These are phyloP conservation scores for Coracias cyanogaster DNA, from an alignment of 2,797 vertebrate genomes.

Conservation along the genomic window DNA sequence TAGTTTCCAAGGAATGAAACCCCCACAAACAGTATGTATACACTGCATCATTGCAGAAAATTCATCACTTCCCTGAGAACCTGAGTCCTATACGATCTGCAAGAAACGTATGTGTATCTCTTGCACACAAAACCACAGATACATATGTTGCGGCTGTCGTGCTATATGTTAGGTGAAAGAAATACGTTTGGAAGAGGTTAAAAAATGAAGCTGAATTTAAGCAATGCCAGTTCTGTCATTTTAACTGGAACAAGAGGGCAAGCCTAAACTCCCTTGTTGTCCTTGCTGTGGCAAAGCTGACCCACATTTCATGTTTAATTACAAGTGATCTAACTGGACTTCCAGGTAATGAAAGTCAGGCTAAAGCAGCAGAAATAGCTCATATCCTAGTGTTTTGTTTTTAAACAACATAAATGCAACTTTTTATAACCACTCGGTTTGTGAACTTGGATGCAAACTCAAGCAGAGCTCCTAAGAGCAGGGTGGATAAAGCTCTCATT, in stretches of 20 bases:
- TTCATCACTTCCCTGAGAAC: not conserved
- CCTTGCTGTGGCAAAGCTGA: not conserved
- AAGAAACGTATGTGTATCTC: not conserved
- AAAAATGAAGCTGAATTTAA: not conserved
- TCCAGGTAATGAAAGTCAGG: not conserved
- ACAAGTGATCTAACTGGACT: not conserved
- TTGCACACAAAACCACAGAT: not conserved
- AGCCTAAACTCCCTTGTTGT: not conserved
- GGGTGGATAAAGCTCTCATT: not conserved
- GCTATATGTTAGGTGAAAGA: not conserved
- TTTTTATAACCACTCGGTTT: not conserved
- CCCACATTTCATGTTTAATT: constrained; percentile 8
- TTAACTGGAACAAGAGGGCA: not conserved
- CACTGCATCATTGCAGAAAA: not conserved
- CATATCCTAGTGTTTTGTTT: not conserved
- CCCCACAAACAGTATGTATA: not conserved
- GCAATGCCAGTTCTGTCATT: not conserved
- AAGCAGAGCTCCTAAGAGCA: not conserved
- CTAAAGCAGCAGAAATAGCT: not conserved
- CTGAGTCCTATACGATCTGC: not conserved
- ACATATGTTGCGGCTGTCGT: not conserved
- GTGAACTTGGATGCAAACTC: not conserved
- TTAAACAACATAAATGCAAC: not conserved
- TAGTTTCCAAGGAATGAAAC: not conserved
- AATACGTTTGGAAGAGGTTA: not conserved